These are phyloP conservation scores for Pantelozetes paolii DNA, from an alignment of 2,888 invertebrate genomes.

Conservation along the genomic window DNA sequence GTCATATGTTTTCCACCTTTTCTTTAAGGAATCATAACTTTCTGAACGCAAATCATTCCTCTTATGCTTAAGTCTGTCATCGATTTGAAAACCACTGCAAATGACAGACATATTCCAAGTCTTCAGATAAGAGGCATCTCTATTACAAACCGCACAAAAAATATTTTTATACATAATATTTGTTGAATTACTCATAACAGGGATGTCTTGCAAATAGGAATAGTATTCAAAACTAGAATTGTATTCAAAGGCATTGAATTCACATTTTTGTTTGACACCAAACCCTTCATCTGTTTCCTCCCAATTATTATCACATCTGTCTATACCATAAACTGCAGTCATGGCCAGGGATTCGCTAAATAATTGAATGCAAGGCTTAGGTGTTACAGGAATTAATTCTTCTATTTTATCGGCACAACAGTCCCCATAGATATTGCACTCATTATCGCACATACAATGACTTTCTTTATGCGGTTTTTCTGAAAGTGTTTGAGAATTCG, in stretches of 20 bases:
- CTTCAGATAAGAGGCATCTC: neutral
- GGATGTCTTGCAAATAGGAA: slow-evolving; percentile 4
- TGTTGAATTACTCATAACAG: neutral
- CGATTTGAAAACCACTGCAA: neutral
- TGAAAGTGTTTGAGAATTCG: neutral
- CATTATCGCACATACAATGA: neutral
- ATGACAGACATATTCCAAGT: neutral
- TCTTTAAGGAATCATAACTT: neutral
- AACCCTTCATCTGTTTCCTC: neutral
- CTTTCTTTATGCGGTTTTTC: too few relatives aligned
- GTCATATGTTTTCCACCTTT: neutral
- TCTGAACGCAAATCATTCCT: neutral
- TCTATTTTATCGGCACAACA: neutral
- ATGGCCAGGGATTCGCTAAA: neutral
- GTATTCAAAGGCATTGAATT: neutral
- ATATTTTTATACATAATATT: slow-evolving; percentile 11
- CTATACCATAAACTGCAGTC: neutral
- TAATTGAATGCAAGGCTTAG: neutral
- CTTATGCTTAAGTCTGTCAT: neutral
- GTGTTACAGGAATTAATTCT: too few relatives aligned
- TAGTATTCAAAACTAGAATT: neutral
- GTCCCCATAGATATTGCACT: neutral
- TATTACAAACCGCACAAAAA: slow-evolving; percentile 15
- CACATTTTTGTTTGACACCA: neutral
- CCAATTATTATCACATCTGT: neutral